Conservation (phyloP, 1,140 invertebrate genomes). For the Sarcophaga peregrina region DNA sequence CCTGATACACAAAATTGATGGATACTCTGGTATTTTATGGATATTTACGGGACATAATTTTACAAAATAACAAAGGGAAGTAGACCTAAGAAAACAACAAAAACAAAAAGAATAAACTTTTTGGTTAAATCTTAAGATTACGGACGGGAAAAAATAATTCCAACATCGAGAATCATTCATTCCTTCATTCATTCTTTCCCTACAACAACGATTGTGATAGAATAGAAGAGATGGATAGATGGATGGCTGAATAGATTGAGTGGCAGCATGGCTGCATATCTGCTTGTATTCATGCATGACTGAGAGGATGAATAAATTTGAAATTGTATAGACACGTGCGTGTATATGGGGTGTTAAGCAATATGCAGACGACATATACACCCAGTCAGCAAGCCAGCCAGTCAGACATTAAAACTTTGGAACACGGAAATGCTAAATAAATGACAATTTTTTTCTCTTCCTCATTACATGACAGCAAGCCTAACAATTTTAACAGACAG, state of each 20-base stretch:
- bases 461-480: background rate
- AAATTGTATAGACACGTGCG: background rate
- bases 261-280: background rate
- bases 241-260: background rate
- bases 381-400: constrained; percentile 5
- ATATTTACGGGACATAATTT: constrained; percentile 7
- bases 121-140: background rate
- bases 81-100: background rate
- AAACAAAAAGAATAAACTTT: background rate
- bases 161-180: background rate
- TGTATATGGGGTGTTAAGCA: background rate
- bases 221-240: background rate
- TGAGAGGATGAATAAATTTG: background rate
- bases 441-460: constrained; percentile 29
- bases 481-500: background rate
- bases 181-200: too few species aligned
- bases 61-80: background rate
- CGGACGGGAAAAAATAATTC: background rate
- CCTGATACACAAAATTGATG: background rate
- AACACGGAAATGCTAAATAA: constrained; percentile 39
- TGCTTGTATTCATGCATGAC: background rate
- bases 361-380: background rate
- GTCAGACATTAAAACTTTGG: background rate
- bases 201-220: background rate
- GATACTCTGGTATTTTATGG: background rate